Evolutionary conservation across 2,888 invertebrate genomes (phyloP).

Genomic region (Parnassius apollo): DNA sequence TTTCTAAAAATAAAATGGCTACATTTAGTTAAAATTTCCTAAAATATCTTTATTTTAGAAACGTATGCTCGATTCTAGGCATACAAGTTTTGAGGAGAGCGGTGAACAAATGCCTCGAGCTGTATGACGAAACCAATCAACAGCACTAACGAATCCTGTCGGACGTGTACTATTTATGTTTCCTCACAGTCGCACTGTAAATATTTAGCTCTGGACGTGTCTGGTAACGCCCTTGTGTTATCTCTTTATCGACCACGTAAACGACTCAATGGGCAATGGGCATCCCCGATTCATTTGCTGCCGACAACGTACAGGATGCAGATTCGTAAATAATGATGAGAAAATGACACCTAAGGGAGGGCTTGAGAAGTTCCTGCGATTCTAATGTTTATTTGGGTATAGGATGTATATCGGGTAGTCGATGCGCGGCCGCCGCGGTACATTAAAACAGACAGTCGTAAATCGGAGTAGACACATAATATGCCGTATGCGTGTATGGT

Average conservation of each 20-base stretch:
- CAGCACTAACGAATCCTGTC: slow-evolving; percentile 70
- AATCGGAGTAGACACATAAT: slow-evolving; percentile 21
- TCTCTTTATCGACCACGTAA: slow-evolving; percentile 57
- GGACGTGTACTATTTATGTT: slow-evolving; percentile 72
- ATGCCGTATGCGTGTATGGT: slow-evolving; percentile 30
- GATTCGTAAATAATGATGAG: slow-evolving; percentile 63
- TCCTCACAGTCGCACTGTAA: slow-evolving; percentile 72
- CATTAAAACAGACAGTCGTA: slow-evolving; percentile 17
- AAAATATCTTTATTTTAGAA: not conserved
- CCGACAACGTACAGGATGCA: slow-evolving; percentile 58
- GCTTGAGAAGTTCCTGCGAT: slow-evolving; percentile 54
- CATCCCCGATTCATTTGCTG: slow-evolving; percentile 35
- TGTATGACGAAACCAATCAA: slow-evolving; percentile 74
- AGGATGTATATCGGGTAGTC: slow-evolving; percentile 38
- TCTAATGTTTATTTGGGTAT: slow-evolving; percentile 54
- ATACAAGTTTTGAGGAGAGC: slow-evolving; percentile 31
- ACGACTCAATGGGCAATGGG: slow-evolving; percentile 55
- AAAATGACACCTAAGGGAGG: slow-evolving; percentile 55
- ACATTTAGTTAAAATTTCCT: no score
- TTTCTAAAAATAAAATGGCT: no score
- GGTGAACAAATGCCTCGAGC: slow-evolving; percentile 47
- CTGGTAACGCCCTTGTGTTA: slow-evolving; percentile 70
- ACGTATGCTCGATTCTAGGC: slow-evolving; percentile 4
- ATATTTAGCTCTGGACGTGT: slow-evolving; percentile 72
- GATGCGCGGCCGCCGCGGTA: slow-evolving; percentile 41